Percentiles rank a stretch among this genome's conserved stretches.
These are phyloP conservation scores for Catharus bicknelli DNA, from an alignment of 2,113 vertebrate species.

Conservation along the genomic window DNA sequence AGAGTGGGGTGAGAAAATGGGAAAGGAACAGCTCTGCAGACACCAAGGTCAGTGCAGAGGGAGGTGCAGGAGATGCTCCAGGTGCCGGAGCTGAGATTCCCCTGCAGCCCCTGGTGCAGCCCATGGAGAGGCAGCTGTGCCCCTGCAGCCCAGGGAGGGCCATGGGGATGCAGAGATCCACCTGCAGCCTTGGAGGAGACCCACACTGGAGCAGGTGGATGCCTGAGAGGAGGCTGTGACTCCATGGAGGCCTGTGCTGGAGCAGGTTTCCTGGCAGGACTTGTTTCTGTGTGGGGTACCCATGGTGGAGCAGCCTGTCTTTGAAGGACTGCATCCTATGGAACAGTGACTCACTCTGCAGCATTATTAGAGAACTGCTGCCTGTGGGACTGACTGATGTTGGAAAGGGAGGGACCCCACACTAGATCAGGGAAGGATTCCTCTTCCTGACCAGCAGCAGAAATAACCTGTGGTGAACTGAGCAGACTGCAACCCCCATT, in stretches of 20 bases:
- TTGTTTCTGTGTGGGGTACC: neutral
- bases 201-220: fast-evolving
- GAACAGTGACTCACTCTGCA: neutral
- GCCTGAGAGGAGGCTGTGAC: neutral
- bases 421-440: neutral
- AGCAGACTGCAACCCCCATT: neutral
- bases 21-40: neutral
- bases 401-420: neutral
- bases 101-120: neutral
- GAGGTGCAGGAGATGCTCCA: neutral
- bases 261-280: neutral
- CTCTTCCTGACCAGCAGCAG: neutral
- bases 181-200: fast-evolving
- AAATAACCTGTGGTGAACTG: neutral
- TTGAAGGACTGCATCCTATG: fast-evolving
- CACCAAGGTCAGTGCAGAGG: neutral
- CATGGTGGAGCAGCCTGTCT: neutral
- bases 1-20: neutral
- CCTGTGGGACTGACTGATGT: neutral
- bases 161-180: neutral
- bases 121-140: neutral
- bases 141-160: neutral
- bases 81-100: neutral
- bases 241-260: fast-evolving
- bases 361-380: neutral